Evolutionary conservation across 2,113 vertebrate genomes (phyloP), one percentile per base, ranked within the genome.

Genomic region (Willisornis vidua): DNA sequence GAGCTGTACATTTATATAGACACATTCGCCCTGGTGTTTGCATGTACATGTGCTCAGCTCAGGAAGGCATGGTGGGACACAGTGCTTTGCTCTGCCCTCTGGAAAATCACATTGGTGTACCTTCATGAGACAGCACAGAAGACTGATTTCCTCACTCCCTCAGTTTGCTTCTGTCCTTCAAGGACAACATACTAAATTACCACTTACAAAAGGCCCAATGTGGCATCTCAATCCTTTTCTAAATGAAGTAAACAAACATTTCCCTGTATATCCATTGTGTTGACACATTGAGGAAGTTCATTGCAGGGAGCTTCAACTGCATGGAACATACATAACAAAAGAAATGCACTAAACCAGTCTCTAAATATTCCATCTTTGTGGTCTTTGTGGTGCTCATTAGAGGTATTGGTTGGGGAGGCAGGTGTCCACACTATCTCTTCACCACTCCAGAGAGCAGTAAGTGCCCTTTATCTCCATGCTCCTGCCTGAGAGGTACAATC

Each of bases 181-280:
- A 45, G 19, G 9, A 18, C 65, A 71, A 24, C 0, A 2, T 2
- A 2, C 18, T 46, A 12, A 62, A 19, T 20, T 41, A 37, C 31
- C 19, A 5, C 52, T 62, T 16, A 46, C 12, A 59, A 33, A 81
- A 84, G 10, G 6, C 19, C 18, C 57, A 63, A 18, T 5, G 10
- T 1, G 28, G 52, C 26, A 45, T 45, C 72, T 70, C 3, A 45
- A 29, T 23, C 49, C 45, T 72, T 75, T 74, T 41, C 49, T 28
- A 14, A 14, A 29, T 0, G 0, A 67, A 25, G 48, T 49, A 74
- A 91, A 23, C 9, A 37, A 80, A 43, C 0, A 14, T 51, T 71
- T 46, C 20, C 25, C 25, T 26, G 3, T 10, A 48, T 0, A 0
- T 28, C 11, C 9, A 6, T 0, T 45, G 26, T 26, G 14, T 52